Conservation (phyloP, 2,888 invertebrate genomes). For the Cephus spinipes region DNA sequence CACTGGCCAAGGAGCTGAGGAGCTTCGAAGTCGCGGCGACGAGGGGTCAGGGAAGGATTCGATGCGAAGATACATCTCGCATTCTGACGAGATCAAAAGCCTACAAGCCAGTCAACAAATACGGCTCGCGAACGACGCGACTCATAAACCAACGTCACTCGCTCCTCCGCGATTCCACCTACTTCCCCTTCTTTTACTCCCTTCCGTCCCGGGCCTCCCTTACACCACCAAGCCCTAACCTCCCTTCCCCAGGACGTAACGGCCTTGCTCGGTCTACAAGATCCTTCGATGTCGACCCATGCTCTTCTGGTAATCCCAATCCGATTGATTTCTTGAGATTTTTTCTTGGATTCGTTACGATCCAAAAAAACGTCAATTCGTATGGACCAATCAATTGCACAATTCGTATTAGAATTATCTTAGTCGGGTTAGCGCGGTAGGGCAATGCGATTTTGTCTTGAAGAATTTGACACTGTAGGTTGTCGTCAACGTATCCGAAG, state of each 20-base stretch:
- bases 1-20: conserved; percentile 1
- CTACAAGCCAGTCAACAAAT: conserved; percentile 41
- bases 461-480: no score
- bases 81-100: conserved; percentile 59
- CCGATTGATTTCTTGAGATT: no score
- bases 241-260: neutral
- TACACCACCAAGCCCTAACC: neutral
- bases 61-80: conserved; percentile 40
- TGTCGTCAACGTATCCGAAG: no score
- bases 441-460: no score
- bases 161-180: conserved; percentile 32
- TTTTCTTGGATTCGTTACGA: no score
- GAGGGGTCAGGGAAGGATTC: neutral
- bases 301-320: no score
- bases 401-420: no score
- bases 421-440: no score
- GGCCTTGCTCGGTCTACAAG: neutral
- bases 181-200: conserved; percentile 4
- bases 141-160: conserved; percentile 57
- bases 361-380: no score
- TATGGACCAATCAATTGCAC: no score
- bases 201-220: neutral
- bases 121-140: conserved; percentile 43
- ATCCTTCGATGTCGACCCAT: no score
- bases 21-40: neutral